Base-by-base conservation (phyloP, 2,888 invertebrate genomes). In the Meloe dianella region DNA sequence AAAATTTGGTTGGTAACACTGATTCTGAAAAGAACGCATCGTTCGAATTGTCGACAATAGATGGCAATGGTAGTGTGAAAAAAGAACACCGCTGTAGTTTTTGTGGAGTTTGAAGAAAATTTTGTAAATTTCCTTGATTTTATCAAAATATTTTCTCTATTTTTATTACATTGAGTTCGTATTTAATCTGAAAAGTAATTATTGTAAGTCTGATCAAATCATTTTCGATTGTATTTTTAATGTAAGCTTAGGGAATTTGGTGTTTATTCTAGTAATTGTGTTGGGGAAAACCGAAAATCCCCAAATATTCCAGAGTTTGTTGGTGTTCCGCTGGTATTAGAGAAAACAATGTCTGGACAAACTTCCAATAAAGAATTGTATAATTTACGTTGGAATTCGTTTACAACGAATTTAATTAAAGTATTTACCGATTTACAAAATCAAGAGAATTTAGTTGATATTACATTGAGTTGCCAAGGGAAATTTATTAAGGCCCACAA, bases 311-410 rank as follows among this genome's bases (percentile, higher is more conserved):
- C 3, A 17, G 8, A 2, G 47, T 14, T 6, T 51, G 51, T 10
- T 51, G 10, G 20, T 20, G 3, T 47, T 20, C n/a, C n/a, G n/a
- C n/a, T n/a, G n/a, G n/a, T n/a, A n/a, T n/a, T n/a, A n/a, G n/a
- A n/a, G n/a, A n/a, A 22, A 32, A 67, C 60, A 57, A 60, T 32
- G 22, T 61, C 67, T 14, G 66, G 38, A 60, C 72, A 47, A 82
- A 84, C 71, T 82, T 82, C 64, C 14, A 24, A 62, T 29, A 63
- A 24, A 35, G 66, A 69, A 56, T 17, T 69, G 17, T 86, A 85
- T 70, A 85, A 85, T 75, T 75, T 86, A 59, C 81, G 84, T 73
- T 86, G 86, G 86, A 86, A 85, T 71, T 85, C 85, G 73, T 85
- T 85, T 64, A 80, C 83, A n/a, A 82, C 80, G 67, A 86, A 86